Conservation (phyloP, 2,797 vertebrate species). For the Gadopsis marmoratus region DNA sequence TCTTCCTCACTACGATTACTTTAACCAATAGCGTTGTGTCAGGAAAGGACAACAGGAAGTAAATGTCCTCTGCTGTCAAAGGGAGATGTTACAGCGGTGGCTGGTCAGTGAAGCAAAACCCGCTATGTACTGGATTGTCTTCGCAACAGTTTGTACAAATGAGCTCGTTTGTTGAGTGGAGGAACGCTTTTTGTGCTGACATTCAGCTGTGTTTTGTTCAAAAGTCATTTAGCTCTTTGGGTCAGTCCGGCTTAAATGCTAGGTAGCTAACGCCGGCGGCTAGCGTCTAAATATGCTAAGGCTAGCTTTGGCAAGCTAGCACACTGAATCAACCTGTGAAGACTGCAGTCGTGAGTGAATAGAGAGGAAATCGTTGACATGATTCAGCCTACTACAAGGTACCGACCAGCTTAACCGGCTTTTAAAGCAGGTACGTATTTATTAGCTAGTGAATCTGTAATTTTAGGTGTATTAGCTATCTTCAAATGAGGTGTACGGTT, state of each 20-base stretch:
- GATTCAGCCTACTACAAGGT: constrained; percentile 38
- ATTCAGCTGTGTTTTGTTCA: neutral
- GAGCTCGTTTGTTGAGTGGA: neutral
- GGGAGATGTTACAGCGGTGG: constrained; percentile 26
- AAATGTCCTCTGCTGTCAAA: constrained; percentile 32
- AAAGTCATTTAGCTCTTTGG: neutral
- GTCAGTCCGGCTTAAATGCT: neutral
- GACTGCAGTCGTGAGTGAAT: neutral
- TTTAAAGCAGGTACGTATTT: constrained; percentile 25
- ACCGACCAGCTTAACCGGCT: constrained; percentile 29
- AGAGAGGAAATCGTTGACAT: constrained; percentile 37
- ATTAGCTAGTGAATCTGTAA: neutral
- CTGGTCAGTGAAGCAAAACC: neutral
- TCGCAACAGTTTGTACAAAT: neutral
- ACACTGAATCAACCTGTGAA: neutral
- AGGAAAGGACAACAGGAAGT: constrained; percentile 79
- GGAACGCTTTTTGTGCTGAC: fast-evolving
- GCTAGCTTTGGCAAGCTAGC: constrained; percentile 42
- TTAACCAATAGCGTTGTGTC: constrained; percentile 65
- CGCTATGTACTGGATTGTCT: neutral
- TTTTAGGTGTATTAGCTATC: neutral
- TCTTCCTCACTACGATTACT: neutral
- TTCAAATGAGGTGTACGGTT: neutral
- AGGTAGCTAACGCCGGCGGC: constrained; percentile 42
- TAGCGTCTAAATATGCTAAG: constrained; percentile 31